Conservation (phyloP, 2,113 vertebrate genomes). For the Myocastor coypus region DNA sequence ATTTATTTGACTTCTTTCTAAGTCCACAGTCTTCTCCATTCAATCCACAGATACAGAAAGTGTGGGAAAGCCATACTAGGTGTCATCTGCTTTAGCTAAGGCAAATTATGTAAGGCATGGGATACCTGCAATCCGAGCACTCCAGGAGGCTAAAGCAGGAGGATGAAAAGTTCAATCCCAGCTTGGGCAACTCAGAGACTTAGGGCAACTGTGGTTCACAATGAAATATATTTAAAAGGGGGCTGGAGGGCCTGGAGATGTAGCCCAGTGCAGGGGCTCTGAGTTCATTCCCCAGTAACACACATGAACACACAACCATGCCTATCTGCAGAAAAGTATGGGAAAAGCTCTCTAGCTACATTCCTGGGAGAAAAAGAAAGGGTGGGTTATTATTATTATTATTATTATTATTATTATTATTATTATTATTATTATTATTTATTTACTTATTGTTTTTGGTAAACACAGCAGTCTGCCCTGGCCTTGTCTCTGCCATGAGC, state of each 20-base stretch:
- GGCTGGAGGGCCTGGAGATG: background rate
- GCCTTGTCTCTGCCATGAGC: background rate
- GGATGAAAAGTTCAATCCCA: background rate
- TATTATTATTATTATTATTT: no score
- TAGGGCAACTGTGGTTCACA: background rate
- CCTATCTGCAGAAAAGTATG: background rate
- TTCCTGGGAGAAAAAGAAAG: background rate
- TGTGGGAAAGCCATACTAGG: background rate
- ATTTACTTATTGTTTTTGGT: background rate
- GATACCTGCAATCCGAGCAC: background rate
- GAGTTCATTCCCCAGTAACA: background rate
- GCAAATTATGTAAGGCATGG: background rate
- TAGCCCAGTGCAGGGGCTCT: background rate
- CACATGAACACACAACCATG: background rate
- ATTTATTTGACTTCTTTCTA: background rate
- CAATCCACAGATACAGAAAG: background rate
- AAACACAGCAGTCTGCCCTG: background rate
- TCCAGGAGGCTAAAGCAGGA: background rate
- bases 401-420: no score
- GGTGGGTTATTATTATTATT: no score
- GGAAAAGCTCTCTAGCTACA: background rate
- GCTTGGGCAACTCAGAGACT: background rate
- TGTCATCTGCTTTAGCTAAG: background rate
- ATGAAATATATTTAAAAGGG: background rate
- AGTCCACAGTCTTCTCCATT: background rate